Evolutionary conservation across 2,113 vertebrate species (phyloP).

Genomic region (Seriola dumerili): DNA sequence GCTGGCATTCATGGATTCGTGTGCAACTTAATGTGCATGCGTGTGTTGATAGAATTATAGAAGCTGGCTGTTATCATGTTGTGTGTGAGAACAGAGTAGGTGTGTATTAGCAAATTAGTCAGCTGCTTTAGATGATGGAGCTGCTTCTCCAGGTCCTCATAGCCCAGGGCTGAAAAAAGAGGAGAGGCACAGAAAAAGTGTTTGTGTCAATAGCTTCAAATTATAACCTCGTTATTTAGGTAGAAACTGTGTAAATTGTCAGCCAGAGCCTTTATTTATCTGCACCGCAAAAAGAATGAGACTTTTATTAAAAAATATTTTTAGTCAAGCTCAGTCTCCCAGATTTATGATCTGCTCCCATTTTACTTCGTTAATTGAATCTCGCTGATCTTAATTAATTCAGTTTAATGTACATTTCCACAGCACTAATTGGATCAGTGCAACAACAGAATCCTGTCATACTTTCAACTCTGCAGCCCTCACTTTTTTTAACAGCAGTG

Average conservation of each 20-base stretch:
- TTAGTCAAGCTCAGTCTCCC: too few relatives aligned
- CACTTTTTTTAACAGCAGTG: too few relatives aligned
- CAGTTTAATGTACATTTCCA: background rate
- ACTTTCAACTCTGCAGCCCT: background rate
- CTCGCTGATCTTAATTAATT: background rate
- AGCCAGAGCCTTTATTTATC: background rate
- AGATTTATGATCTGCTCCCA: background rate
- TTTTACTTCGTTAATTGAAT: background rate
- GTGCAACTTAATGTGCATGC: constrained; percentile 11
- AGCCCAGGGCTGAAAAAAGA: background rate
- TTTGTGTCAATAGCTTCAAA: background rate
- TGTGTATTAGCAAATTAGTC: constrained; percentile 11
- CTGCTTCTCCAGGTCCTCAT: background rate
- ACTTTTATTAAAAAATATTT: background rate
- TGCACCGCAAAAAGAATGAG: background rate
- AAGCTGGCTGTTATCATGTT: constrained; percentile 1
- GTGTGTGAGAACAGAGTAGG: constrained; percentile 16
- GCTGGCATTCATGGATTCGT: constrained; percentile 8
- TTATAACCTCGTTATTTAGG: constrained; percentile 8
- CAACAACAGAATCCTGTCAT: background rate
- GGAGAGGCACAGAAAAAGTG: background rate
- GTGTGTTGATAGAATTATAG: constrained; percentile 2
- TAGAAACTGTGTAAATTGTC: background rate
- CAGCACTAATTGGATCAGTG: background rate
- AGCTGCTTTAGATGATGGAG: background rate